Evolutionary conservation across 2,797 vertebrate species (phyloP), one percentile per base, ranked within the genome.

Genomic region (Megalops cyprinoides): DNA sequence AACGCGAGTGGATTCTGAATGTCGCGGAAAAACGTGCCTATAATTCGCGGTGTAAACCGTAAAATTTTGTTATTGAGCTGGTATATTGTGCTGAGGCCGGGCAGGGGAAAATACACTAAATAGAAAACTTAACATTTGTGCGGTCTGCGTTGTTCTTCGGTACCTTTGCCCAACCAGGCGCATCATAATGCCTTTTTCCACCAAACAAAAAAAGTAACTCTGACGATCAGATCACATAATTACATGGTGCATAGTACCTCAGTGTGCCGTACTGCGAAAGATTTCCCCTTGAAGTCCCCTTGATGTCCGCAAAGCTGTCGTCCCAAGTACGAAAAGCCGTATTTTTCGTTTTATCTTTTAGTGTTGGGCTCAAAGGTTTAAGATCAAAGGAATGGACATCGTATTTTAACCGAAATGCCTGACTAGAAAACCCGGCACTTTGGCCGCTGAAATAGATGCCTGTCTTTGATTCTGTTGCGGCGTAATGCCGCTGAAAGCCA

Each of bases 241-340:
- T 28, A 28, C 28, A 62, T 62, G 28, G 31, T 62, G 28, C 28
- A 62, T 15, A 25, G 12, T 62, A 62, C 58, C 25, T 31, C 14
- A 12, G 10, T 62, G 25, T 34, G 28, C 62, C n/a, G 56, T 60
- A 65, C 10, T 65, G 60, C 60, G 60, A 65, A 65, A 65, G 0
- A 65, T 65, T 31, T 65, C 60, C 60, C 60, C 60, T 65, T 65
- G 60, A 65, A 65, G 34, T 65, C 60, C 58, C 58, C 58, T 62
- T 62, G 58, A 34, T 14, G 31, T 31, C 58, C 3, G 6, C 25
- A 62, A 62, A 25, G 25, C 58, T 10, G 58, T n/a, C 1, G 31
- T n/a, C n/a, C n/a, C n/a, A n/a, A n/a, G n/a, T n/a, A n/a, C n/a
- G n/a, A n/a, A n/a, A n/a, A n/a, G n/a, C n/a, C 60, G 31, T 15